These are phyloP conservation scores for Bhutanitis thaidina DNA, from an alignment of 2,888 invertebrate species.

Conservation along the genomic window DNA sequence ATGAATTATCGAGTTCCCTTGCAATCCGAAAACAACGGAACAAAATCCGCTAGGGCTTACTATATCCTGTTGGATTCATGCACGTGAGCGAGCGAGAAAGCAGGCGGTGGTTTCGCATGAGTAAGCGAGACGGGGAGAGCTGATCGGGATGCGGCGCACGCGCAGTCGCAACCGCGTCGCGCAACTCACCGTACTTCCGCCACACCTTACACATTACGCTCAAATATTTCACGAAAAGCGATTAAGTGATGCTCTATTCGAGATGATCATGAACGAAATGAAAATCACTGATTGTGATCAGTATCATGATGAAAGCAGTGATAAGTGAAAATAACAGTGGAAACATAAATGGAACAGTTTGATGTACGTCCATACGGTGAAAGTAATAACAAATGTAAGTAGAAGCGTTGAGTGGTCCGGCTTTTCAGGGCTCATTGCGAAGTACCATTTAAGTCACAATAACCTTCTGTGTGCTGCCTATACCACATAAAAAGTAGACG, in stretches of 20 bases:
- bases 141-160: slow-evolving; percentile 15
- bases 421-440: too few relatives aligned
- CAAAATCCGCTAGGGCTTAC: slow-evolving; percentile 5
- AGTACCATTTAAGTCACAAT: too few relatives aligned
- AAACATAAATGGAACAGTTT: background rate
- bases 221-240: slow-evolving; percentile 7
- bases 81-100: background rate
- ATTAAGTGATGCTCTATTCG: background rate
- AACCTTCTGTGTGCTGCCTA: too few relatives aligned
- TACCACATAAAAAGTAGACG: too few relatives aligned
- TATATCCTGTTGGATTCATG: slow-evolving; percentile 16
- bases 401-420: too few relatives aligned
- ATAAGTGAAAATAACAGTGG: background rate
- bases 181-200: slow-evolving; percentile 6
- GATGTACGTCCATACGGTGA: background rate
- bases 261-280: background rate
- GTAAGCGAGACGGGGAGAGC: background rate
- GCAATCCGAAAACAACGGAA: background rate
- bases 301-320: background rate
- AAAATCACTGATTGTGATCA: background rate
- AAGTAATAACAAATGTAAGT: slow-evolving; percentile 1
- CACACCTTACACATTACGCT: background rate
- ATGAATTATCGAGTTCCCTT: background rate
- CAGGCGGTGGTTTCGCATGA: background rate
- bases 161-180: slow-evolving; percentile 8